Conservation (phyloP, 2,888 invertebrate genomes). For the Chouioia cunea region DNA sequence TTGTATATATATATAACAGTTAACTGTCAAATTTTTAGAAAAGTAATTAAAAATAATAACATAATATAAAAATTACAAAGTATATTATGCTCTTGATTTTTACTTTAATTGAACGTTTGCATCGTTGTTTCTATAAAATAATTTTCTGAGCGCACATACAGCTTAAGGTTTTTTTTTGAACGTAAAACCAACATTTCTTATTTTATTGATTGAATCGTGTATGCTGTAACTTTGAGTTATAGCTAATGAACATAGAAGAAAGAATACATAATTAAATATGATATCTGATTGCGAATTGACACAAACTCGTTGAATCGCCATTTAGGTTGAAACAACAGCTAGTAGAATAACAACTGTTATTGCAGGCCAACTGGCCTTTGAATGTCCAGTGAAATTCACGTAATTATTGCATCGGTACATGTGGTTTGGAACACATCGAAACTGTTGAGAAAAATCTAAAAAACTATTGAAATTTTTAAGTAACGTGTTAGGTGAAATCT, state of each 20-base stretch:
- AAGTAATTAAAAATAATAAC: not conserved
- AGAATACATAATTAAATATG: conserved; percentile 3
- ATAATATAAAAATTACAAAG: conserved; percentile 31
- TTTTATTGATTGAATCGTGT: no score
- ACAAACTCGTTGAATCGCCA: no score
- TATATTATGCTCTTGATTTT: conserved; percentile 33
- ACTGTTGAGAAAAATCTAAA: no score
- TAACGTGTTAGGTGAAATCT: no score
- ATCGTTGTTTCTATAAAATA: not conserved
- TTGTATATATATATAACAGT: no score
- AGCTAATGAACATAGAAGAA: not conserved
- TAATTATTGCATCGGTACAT: no score
- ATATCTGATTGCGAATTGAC: conserved; percentile 3
- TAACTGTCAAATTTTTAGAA: conserved; percentile 16
- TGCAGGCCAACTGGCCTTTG: conserved; percentile 21
- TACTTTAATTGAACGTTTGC: conserved; percentile 2
- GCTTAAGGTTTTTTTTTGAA: no score
- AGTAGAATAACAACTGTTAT: conserved; percentile 38
- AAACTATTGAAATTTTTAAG: no score
- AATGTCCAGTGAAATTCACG: no score
- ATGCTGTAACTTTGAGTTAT: not conserved
- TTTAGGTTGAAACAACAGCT: conserved; percentile 38
- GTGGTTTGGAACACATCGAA: no score
- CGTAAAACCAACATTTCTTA: no score
- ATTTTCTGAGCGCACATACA: conserved; percentile 8